phyloP scores from a whole-genome alignment of 2,113 vertebrate genomes.

The Neoarius graeffei region DNA sequence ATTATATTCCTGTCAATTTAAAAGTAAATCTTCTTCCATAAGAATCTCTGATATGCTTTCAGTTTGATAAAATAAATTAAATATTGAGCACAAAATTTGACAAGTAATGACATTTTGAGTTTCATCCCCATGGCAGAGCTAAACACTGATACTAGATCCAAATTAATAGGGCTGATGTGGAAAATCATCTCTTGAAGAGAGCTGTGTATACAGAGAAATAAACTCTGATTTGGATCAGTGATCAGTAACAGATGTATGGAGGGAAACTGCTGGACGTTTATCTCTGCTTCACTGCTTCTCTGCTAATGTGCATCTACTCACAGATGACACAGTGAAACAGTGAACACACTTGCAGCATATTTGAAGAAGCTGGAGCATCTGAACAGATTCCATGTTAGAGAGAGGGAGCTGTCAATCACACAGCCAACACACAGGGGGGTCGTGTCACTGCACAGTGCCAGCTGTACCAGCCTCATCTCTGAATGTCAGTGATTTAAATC shows the following conservation, averaged over 20 bases:
- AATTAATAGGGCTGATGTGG: not conserved
- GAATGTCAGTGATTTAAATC: constrained; percentile 55
- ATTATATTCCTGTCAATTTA: not conserved
- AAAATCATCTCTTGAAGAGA: constrained; percentile 25
- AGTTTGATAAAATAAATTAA: not conserved
- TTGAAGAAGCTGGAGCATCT: not conserved
- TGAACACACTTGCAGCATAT: not conserved
- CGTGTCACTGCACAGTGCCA: constrained; percentile 47
- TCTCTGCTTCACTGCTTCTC: constrained; percentile 28
- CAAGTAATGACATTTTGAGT: not conserved
- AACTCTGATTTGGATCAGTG: constrained; percentile 44
- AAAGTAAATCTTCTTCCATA: not conserved
- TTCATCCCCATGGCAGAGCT: constrained; percentile 5
- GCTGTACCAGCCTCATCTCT: constrained; percentile 48
- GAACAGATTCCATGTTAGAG: not conserved
- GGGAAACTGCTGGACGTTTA: not conserved
- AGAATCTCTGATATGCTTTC: not conserved
- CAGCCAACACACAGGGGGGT: constrained; percentile 17
- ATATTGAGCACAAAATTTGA: not conserved
- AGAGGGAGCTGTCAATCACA: constrained; percentile 45
- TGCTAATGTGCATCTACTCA: constrained; percentile 28
- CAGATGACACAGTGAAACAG: constrained; percentile 18
- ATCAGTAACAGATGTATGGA: constrained; percentile 23
- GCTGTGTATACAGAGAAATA: constrained; percentile 26
- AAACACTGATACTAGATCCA: not conserved